A percentile compares a stretch with the other conserved stretches of the same genome.
These are phyloP conservation scores for Aplysina aerophoba DNA, from an alignment of 37 sponge, comb jelly and placozoan species.

Conservation along the genomic window DNA sequence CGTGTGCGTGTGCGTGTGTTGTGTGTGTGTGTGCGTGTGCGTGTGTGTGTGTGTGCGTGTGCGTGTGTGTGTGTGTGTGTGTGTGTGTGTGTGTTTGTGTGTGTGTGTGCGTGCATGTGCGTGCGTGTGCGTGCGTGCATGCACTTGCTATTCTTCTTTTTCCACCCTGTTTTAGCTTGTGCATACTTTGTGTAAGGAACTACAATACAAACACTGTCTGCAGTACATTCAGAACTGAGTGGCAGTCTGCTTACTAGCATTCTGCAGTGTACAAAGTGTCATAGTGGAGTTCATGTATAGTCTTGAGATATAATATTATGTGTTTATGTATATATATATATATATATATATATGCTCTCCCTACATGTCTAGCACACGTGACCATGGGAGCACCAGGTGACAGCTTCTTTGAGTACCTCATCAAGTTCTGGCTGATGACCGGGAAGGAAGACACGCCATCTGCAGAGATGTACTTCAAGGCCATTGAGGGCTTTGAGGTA, in stretches of 20 bases:
- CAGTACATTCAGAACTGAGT: too few species aligned
- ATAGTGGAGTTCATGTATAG: too few species aligned
- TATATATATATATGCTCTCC: background rate
- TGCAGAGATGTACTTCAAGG: conserved; percentile 77
- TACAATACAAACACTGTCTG: too few species aligned
- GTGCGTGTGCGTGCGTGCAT: background rate
- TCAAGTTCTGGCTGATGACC: conserved; percentile 81
- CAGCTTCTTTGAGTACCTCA: conserved; percentile 90
- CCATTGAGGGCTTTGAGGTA: conserved; percentile 43
- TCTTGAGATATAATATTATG: too few species aligned
- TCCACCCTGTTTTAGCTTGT: too few species aligned
- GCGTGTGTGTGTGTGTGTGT: conserved; percentile 14
- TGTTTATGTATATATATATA: background rate
- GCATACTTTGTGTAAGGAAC: too few species aligned
- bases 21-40: conserved; percentile 8
- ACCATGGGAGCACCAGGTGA: conserved; percentile 87
- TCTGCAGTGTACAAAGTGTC: too few species aligned
- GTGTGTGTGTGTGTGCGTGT: conserved; percentile 17
- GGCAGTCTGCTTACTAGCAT: too few species aligned
- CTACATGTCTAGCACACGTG: conserved; percentile 31
- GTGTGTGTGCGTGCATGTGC: background rate
- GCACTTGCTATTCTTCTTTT: background rate
- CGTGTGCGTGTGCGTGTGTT: background rate
- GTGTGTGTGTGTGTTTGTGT: conserved; percentile 13
- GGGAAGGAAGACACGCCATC: conserved; percentile 67